These are phyloP conservation scores for Nebria ingens DNA, from an alignment of 1,140 invertebrate genomes.

Conservation along the genomic window DNA sequence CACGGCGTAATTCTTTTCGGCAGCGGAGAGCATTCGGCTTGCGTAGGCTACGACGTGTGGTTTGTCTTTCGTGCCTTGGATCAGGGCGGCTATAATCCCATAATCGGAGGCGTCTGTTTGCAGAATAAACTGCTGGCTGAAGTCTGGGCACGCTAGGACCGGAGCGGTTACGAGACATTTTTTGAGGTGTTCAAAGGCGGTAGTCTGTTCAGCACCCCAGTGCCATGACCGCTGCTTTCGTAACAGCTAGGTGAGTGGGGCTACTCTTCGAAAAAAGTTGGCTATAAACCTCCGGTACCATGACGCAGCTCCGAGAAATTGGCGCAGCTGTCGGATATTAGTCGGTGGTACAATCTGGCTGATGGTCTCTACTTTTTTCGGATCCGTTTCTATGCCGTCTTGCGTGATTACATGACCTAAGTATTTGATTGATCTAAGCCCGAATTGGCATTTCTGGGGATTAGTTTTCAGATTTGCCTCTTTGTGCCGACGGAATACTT, in stretches of 20 bases:
- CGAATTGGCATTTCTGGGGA: constrained; percentile 19
- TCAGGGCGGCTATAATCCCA: too few species aligned
- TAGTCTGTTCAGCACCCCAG: constrained; percentile 5
- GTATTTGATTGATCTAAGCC: neutral
- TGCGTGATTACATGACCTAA: neutral
- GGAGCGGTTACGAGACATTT: constrained; percentile 16
- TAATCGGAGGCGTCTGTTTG: constrained; percentile 24
- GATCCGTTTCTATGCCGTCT: neutral
- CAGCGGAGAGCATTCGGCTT: constrained; percentile 26
- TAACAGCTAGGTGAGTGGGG: constrained; percentile 15
- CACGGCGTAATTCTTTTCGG: constrained; percentile 35
- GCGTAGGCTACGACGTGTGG: constrained; percentile 11
- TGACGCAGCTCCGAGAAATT: constrained; percentile 21
- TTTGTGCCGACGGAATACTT: constrained; percentile 18
- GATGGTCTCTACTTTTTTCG: too few species aligned
- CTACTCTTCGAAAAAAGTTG: constrained; percentile 20
- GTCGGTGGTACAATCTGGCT: too few species aligned
- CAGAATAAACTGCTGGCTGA: constrained; percentile 19
- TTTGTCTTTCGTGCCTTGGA: constrained; percentile 28
- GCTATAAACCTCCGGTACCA: constrained; percentile 27
- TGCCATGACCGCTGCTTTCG: neutral
- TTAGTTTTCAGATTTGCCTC: constrained; percentile 20
- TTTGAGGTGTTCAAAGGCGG: constrained; percentile 11
- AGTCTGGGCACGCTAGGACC: constrained; percentile 20
- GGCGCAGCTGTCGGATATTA: constrained; percentile 6